phyloP scores from a whole-genome alignment of 53 echinoderm and acorn worm genomes.

The Hippasteria phrygiana region DNA sequence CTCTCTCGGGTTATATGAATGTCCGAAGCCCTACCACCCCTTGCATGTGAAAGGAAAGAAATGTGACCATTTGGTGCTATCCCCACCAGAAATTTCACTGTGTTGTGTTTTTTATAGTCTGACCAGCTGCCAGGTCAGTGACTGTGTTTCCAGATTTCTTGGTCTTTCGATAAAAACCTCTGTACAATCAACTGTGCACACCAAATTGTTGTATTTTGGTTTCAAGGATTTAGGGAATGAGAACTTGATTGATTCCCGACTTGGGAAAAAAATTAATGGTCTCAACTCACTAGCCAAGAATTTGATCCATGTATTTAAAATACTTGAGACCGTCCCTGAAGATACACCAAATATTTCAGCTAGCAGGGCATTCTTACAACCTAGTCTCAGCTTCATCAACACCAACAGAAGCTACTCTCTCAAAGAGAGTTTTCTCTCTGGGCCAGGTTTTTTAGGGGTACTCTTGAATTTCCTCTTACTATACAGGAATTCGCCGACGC shows the following conservation, averaged over 20 bases:
- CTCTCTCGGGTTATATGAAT: constrained; percentile 56
- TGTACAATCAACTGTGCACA: constrained; percentile 79
- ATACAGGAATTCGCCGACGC: no score
- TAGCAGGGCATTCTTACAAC: constrained; percentile 37
- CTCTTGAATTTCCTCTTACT: neutral
- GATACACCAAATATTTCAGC: constrained; percentile 52
- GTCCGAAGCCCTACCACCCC: constrained; percentile 81
- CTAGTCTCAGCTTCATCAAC: constrained; percentile 60
- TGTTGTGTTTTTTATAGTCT: constrained; percentile 81
- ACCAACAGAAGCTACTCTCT: constrained; percentile 66
- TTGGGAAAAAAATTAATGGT: constrained; percentile 38
- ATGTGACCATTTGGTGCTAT: constrained; percentile 74
- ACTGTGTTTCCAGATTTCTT: constrained; percentile 51
- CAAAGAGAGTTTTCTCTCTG: constrained; percentile 14
- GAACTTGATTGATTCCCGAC: neutral
- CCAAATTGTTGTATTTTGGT: neutral
- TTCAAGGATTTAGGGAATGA: neutral
- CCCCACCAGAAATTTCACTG: constrained; percentile 69
- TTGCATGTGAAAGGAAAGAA: constrained; percentile 73
- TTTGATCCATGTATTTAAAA: constrained; percentile 58
- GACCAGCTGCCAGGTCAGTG: constrained; percentile 84
- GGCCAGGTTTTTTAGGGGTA: constrained; percentile 37
- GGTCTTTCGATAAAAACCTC: constrained; percentile 79
- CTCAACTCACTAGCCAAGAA: constrained; percentile 37
- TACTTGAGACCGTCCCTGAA: constrained; percentile 51